Conservation (phyloP, 2,888 invertebrate genomes). For the Cosmia trapezina region DNA sequence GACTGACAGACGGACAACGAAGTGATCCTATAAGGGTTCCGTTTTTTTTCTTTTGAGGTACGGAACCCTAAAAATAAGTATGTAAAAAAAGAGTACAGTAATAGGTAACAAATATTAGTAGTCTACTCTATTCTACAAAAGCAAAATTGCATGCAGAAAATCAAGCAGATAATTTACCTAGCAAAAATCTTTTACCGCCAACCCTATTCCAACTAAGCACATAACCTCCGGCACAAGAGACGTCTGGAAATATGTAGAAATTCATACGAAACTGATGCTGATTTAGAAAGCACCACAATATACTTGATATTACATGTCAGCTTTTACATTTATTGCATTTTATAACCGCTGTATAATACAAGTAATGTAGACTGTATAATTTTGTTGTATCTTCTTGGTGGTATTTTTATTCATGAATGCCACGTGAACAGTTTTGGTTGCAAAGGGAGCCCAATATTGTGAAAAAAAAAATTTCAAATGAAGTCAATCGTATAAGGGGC, state of each 20-base stretch:
- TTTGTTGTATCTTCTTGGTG: neutral
- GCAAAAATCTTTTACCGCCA: neutral
- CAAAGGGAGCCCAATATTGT: too few species aligned
- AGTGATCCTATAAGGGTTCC: too few species aligned
- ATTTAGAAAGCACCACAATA: slow-evolving; percentile 42
- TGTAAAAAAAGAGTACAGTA: too few species aligned
- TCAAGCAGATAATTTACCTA: neutral
- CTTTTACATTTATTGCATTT: slow-evolving; percentile 42
- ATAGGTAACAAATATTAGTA: too few species aligned
- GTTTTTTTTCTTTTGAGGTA: too few species aligned
- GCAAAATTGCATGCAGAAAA: neutral
- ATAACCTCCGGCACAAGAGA: slow-evolving; percentile 19
- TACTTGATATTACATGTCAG: slow-evolving; percentile 23
- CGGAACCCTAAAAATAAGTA: too few species aligned
- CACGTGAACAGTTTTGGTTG: too few species aligned
- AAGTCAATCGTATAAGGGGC: too few species aligned
- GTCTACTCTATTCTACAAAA: too few species aligned
- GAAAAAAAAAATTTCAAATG: too few species aligned
- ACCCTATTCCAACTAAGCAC: slow-evolving; percentile 32
- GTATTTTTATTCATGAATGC: neutral
- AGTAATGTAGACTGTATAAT: neutral
- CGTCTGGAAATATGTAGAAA: slow-evolving; percentile 39
- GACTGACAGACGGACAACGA: too few species aligned
- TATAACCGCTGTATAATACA: slow-evolving; percentile 2
- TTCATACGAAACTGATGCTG: slow-evolving; percentile 46